phyloP scores from a whole-genome alignment of 2,797 vertebrate genomes.

The Chelmon rostratus region DNA sequence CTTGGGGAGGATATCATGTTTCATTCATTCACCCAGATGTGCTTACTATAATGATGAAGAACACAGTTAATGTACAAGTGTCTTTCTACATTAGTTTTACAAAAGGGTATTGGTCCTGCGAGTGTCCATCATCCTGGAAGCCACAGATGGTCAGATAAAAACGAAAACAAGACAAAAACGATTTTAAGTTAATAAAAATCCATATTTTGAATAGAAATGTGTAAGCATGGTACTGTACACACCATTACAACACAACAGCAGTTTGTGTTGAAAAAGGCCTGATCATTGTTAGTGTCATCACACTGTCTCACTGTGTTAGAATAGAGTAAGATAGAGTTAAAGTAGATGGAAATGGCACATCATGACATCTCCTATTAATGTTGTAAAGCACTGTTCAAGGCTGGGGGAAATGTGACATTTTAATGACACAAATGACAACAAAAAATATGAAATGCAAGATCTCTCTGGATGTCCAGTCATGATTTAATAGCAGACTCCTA shows the following conservation, averaged over 20 bases:
- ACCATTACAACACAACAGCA: slow-evolving; percentile 33
- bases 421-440: neutral
- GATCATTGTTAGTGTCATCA: slow-evolving; percentile 39
- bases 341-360: slow-evolving; percentile 8
- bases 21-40: neutral
- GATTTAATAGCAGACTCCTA: neutral
- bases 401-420: neutral
- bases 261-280: slow-evolving; percentile 67
- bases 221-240: no score
- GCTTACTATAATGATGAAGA: neutral
- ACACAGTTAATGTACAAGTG: neutral
- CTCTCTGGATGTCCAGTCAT: neutral
- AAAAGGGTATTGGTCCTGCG: neutral
- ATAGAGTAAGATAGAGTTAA: no score
- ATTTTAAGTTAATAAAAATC: neutral
- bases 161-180: neutral
- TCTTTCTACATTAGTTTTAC: neutral
- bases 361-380: neutral
- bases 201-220: neutral
- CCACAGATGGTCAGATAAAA: neutral
- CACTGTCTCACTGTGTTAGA: neutral
- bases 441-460: neutral
- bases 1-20: slow-evolving; percentile 2
- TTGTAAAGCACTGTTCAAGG: neutral
- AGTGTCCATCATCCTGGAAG: neutral